Conservation (phyloP, 2,113 vertebrate genomes). For the Nesospiza acunhae region DNA sequence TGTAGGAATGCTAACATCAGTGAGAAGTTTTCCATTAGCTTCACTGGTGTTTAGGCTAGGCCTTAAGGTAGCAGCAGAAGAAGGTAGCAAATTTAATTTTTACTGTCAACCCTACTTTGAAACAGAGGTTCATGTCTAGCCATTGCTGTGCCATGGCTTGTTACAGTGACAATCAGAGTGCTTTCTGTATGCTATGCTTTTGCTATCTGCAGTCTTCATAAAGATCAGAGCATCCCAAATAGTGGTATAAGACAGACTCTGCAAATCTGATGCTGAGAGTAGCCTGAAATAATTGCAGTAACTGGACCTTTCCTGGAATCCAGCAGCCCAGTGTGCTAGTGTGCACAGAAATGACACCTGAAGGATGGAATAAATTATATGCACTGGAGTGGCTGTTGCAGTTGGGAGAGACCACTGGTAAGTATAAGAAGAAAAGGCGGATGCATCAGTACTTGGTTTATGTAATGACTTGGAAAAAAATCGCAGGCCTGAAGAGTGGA, state of each 20-base stretch:
- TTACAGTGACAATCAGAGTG: not conserved
- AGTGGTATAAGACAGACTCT: not conserved
- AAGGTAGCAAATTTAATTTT: not conserved
- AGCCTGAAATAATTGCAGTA: not conserved
- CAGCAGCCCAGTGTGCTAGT: not conserved
- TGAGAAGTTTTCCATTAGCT: not conserved
- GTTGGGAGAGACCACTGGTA: not conserved
- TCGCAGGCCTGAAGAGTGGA: not conserved
- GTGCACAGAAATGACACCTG: not conserved
- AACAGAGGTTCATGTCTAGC: not conserved
- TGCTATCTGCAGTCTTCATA: not conserved
- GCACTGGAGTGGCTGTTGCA: not conserved
- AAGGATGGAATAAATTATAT: not conserved
- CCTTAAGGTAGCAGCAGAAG: not conserved
- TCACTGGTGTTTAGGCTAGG: not conserved
- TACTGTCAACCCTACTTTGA: not conserved
- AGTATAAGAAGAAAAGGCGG: not conserved
- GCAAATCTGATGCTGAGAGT: not conserved
- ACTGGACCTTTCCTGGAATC: not conserved
- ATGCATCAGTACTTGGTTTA: not conserved
- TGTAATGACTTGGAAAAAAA: not conserved
- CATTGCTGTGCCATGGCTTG: not conserved
- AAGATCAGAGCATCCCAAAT: not conserved
- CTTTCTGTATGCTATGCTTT: not conserved
- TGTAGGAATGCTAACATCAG: not conserved